Evolutionary conservation across 2,797 vertebrate genomes (phyloP), one percentile per base, ranked within the genome.

Genomic region (Calcarius lapponicus): DNA sequence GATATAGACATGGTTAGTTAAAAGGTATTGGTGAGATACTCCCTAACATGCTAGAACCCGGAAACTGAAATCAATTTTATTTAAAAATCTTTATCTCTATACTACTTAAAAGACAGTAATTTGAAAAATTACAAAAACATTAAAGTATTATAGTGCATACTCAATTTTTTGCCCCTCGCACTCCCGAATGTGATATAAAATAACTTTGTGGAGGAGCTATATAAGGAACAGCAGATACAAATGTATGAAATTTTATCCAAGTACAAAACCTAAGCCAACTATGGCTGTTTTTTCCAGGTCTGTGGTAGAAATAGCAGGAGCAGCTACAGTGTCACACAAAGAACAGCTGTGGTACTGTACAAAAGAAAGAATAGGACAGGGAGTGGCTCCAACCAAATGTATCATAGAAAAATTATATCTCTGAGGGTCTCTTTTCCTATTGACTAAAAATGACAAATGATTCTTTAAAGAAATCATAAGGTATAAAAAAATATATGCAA

Each of bases 41-140:
- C 50, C 38, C 12, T 81, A 84, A 43, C 51, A 81, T 65, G 69
- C 32, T 80, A 70, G 95, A 90, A 18, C 18, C 22, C 40, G 9
- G 17, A 86, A 82, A 94, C 9, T 67, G 10, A 93, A 92, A 79
- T 88, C 2, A 91, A 74, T 92, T 72, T 73, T 93, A 92, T 93
- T 94, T 75, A 11, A 78, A 95, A 95, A 34, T 80, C 34, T 84
- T 89, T 78, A 80, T 83, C 45, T 65, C 58, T 54, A 21, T 75
- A 57, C 42, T 71, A 54, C 83, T 94, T 92, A 64, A 86, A 92
- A 67, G 12, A 10, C 4, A 60, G 32, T 24, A 0, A 50, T 74
- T 78, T 71, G 17, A 80, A 93, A 94, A 90, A 78, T 61, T 71
- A 17, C 22, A 88, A 81, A 85, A 87, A 70, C 18, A 42, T 67